Conservation (phyloP, 2,113 vertebrate species). For the Steatornis caripensis region DNA sequence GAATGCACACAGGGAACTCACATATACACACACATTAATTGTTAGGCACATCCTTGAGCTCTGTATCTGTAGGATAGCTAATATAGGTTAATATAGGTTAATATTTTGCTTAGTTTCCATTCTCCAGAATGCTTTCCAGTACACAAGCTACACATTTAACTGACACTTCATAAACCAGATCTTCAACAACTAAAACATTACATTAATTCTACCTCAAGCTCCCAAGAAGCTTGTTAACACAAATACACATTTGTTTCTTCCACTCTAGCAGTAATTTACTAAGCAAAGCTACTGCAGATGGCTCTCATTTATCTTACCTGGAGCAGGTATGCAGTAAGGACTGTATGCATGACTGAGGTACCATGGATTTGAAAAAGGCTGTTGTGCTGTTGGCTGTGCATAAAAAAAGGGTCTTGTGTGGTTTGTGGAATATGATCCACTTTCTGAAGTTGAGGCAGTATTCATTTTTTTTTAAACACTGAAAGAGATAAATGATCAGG, state of each 20-base stretch:
- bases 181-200: not conserved
- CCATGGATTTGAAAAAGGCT: conserved; percentile 62
- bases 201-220: not conserved
- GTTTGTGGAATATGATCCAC: conserved; percentile 45
- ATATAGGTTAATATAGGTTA: no score
- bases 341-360: conserved; percentile 37
- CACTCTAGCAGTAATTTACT: not conserved
- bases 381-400: conserved; percentile 51
- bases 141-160: not conserved
- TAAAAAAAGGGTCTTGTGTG: conserved; percentile 63
- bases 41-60: not conserved
- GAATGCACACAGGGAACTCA: rapidly evolving
- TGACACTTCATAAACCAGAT: not conserved
- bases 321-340: conserved; percentile 37
- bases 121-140: not conserved
- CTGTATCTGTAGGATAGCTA: not conserved
- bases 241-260: not conserved
- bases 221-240: not conserved
- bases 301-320: conserved; percentile 37
- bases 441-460: conserved; percentile 28
- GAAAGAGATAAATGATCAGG: not conserved
- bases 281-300: not conserved
- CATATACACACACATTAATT: not conserved
- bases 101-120: not conserved
- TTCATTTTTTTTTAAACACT: conserved; percentile 47